Evolutionary conservation across 2,113 vertebrate species (phyloP).

Genomic region (Sylvia atricapilla): DNA sequence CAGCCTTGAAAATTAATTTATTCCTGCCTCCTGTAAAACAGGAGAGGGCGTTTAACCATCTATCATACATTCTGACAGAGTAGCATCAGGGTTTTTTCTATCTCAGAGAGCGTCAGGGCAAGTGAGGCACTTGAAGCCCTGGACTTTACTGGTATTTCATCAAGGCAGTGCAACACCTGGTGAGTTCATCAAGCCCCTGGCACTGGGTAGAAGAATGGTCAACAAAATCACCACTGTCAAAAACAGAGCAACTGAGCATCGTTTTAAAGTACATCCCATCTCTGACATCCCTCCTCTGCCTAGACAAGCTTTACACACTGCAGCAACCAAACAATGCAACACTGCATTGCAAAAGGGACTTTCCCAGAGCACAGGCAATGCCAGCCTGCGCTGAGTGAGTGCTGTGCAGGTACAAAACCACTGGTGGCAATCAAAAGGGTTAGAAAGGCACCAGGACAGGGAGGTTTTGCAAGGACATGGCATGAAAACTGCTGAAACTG

Average conservation of each 20-base stretch:
- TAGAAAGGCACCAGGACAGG: background rate
- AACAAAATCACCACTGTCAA: background rate
- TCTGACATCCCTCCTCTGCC: background rate
- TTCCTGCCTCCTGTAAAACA: background rate
- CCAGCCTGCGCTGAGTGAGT: accelerated
- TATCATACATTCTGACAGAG: background rate
- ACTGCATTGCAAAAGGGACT: background rate
- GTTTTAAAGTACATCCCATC: accelerated
- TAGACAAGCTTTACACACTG: background rate
- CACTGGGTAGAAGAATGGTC: background rate
- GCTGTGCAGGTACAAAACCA: background rate
- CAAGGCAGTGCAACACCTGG: background rate
- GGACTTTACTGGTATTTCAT: background rate
- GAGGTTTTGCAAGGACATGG: background rate
- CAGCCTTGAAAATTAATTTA: background rate
- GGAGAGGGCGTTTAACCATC: background rate
- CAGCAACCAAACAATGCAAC: background rate
- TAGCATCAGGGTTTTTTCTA: background rate
- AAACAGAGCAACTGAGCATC: background rate
- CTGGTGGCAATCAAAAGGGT: accelerated
- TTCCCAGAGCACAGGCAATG: background rate
- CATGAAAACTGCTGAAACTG: background rate
- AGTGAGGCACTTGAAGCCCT: background rate
- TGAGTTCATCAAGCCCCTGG: background rate
- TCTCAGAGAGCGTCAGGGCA: background rate